Base-by-base conservation (phyloP, 2,888 invertebrate genomes). In the Chloromyia formosa region DNA sequence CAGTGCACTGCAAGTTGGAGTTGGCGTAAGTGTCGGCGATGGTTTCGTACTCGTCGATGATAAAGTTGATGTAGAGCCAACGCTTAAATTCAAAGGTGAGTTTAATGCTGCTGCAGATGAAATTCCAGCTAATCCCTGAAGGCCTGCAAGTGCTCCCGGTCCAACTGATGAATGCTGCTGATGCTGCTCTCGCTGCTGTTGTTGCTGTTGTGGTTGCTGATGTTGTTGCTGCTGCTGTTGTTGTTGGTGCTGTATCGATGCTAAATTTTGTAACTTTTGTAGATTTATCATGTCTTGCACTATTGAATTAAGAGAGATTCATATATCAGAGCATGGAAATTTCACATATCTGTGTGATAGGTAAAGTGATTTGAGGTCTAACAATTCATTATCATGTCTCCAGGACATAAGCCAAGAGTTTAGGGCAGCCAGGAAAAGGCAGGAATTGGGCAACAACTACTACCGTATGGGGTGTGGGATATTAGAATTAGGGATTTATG, bases 71-170 rank as follows among this genome's bases (percentile, higher is more conserved):
- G 81, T 80, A 40, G 82, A 82, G 81, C 91, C 92, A 80, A 94
- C 92, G 84, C 93, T 94, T 81, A 94, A 88, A 86, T 94, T 94
- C 80, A 94, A 88, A 42, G 94, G 94, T 75, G 94, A 92, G 85
- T 94, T 92, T 86, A 92, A 92, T 82, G 92, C 90, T 79, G 87
- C 87, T 78, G 87, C 86, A 66, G 82, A 82, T 77, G 81, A 81
- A 66, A 82, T 81, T 75, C 81, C 82, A 23, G 87, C 85, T 81
- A 88, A 84, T 82, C 88, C 90, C 82, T 90, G 90, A 79, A 91
- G 87, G 79, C 89, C 89, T 75, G 91, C 90, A 77, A 90, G 88
- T 80, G 89, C 90, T 80, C 88, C 89, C 74, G 87, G 78, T 73
- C 87, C 85, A 77, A 88, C 86, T 78, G 89, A 83, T 74, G 87